phyloP scores from a whole-genome alignment of 1,140 invertebrate genomes.

The Heliothis subflexa region DNA sequence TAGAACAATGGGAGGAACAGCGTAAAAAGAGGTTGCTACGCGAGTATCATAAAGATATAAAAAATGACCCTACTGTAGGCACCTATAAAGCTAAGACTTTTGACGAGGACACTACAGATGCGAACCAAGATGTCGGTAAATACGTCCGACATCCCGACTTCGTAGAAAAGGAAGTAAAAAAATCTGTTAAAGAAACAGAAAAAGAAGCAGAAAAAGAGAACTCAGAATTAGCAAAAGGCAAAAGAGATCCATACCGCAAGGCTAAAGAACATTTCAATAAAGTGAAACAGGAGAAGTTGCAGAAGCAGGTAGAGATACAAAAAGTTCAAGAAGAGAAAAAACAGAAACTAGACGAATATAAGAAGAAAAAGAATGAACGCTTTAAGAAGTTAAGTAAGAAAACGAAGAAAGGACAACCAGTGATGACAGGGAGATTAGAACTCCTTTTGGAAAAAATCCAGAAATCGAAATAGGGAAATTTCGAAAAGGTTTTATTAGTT shows the following conservation, averaged over 20 bases:
- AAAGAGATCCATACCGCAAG: slow-evolving; percentile 81
- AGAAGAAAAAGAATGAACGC: slow-evolving; percentile 88
- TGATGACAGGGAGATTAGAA: slow-evolving; percentile 92
- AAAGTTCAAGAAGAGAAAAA: slow-evolving; percentile 86
- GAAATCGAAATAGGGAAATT: slow-evolving; percentile 50
- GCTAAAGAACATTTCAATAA: slow-evolving; percentile 87
- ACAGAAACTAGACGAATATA: slow-evolving; percentile 89
- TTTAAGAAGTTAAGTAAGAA: slow-evolving; percentile 90
- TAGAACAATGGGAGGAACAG: slow-evolving; percentile 89
- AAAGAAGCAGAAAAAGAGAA: slow-evolving; percentile 52
- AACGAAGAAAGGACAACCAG: slow-evolving; percentile 91
- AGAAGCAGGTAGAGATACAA: slow-evolving; percentile 83
- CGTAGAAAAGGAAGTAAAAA: slow-evolving; percentile 61
- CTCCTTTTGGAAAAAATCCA: slow-evolving; percentile 90
- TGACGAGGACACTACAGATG: slow-evolving; percentile 72
- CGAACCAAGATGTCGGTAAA: slow-evolving; percentile 60
- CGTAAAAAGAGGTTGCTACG: slow-evolving; percentile 86
- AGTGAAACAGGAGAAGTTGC: slow-evolving; percentile 87
- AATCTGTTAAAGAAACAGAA: too few species aligned
- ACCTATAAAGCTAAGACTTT: slow-evolving; percentile 74
- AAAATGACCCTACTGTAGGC: slow-evolving; percentile 78
- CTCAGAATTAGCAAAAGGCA: neutral
- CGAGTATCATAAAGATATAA: slow-evolving; percentile 87
- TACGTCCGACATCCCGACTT: slow-evolving; percentile 83
- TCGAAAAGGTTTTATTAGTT: neutral